Evolutionary conservation across 1,140 invertebrate species (phyloP).

Genomic region (Oreohelix idahoensis): DNA sequence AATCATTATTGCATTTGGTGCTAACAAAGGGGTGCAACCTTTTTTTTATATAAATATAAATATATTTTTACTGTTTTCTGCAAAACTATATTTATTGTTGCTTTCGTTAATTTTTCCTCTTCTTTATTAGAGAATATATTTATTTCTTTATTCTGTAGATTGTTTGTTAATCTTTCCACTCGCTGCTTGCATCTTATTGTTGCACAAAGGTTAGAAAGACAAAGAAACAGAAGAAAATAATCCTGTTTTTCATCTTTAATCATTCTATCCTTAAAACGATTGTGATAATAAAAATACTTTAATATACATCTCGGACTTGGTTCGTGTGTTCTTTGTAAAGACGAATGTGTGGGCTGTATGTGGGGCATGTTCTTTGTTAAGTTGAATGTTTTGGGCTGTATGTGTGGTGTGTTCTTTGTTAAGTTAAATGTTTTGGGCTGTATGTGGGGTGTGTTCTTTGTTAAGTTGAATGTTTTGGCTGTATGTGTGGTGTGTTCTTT

Average conservation of each 20-base stretch:
- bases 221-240: neutral
- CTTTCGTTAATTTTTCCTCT: neutral
- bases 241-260: neutral
- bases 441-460: too few species aligned
- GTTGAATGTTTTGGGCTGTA: too few species aligned
- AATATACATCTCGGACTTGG: neutral
- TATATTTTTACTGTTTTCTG: neutral
- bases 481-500: too few species aligned
- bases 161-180: neutral
- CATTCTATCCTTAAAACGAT: neutral
- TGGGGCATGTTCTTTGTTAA: too few species aligned
- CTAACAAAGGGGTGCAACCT: too few species aligned
- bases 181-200: neutral
- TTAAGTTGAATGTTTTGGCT: too few species aligned
- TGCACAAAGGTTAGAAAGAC: constrained; percentile 5
- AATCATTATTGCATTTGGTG: too few species aligned
- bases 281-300: neutral
- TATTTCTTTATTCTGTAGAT: neutral
- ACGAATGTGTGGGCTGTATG: too few species aligned
- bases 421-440: too few species aligned
- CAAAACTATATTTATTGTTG: neutral
- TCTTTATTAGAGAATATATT: neutral
- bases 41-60: too few species aligned
- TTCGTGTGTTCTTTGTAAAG: too few species aligned
- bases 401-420: too few species aligned